Percentiles rank a stretch among this genome's conserved stretches.
Conservation (phyloP, 2,888 invertebrate species). For the Alloscopus bannaensis region DNA sequence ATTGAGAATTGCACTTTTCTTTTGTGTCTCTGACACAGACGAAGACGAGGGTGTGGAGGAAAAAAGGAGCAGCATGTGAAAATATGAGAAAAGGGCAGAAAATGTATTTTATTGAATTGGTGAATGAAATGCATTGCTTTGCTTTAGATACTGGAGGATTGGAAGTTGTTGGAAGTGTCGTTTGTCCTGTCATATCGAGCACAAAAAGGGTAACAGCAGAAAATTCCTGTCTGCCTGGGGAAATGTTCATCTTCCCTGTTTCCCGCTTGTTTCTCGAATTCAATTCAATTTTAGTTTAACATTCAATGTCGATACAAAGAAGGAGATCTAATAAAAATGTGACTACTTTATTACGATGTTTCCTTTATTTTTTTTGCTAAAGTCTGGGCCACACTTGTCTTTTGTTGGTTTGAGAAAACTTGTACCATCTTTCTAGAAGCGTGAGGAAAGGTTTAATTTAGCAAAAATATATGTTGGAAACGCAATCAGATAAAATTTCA, state of each 20-base stretch:
- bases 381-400: too few relatives aligned
- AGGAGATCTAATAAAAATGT: background rate
- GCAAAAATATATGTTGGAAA: background rate
- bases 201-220: slow-evolving; percentile 7
- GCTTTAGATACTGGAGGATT: slow-evolving; percentile 14
- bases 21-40: background rate
- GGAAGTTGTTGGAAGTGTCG: background rate
- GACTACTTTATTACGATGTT: slow-evolving; percentile 23
- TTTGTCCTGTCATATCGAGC: slow-evolving; percentile 3
- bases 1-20: slow-evolving; percentile 25
- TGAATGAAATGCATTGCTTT: slow-evolving; percentile 10
- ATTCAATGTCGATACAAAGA: background rate
- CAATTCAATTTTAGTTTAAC: slow-evolving; percentile 47
- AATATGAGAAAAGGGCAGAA: background rate
- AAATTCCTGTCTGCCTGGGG: slow-evolving; percentile 36
- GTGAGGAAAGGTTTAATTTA: too few relatives aligned
- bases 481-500: too few relatives aligned
- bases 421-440: too few relatives aligned
- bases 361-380: slow-evolving; percentile 40
- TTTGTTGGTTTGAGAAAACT: slow-evolving; percentile 5
- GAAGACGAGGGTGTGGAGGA: background rate
- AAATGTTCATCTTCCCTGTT: slow-evolving; percentile 26
- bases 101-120: slow-evolving; percentile 7
- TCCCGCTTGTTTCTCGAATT: slow-evolving; percentile 13
- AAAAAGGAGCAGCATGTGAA: background rate